Evolutionary conservation across 2,888 invertebrate genomes (phyloP).

Genomic region (Trichogramma evanescens): DNA sequence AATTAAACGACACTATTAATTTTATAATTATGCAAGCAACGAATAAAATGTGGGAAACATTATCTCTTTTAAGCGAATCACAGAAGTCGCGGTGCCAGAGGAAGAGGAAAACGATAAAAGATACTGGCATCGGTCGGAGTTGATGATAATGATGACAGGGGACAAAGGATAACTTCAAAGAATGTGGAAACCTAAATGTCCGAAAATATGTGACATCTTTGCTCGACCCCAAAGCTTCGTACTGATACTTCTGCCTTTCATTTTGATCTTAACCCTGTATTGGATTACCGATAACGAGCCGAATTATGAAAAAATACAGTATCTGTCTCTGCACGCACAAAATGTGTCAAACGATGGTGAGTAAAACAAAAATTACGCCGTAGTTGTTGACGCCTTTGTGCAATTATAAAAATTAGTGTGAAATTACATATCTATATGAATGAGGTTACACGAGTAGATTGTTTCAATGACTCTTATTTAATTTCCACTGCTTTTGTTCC

Average conservation of each 20-base stretch:
- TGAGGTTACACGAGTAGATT: not conserved
- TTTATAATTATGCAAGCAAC: too few relatives aligned
- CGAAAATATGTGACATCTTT: constrained; percentile 30
- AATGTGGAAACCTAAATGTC: constrained; percentile 26
- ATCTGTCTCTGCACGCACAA: constrained; percentile 17
- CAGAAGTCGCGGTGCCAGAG: constrained; percentile 5
- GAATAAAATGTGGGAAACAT: too few relatives aligned
- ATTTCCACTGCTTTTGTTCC: not conserved
- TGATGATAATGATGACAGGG: constrained; percentile 14
- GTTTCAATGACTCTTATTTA: not conserved
- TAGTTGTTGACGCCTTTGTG: too few relatives aligned
- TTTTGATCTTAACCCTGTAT: constrained; percentile 35
- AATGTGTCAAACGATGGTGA: constrained; percentile 21
- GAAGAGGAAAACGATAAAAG: constrained; percentile 1
- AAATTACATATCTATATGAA: too few relatives aligned
- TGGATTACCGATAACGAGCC: constrained; percentile 28
- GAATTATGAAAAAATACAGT: constrained; percentile 29
- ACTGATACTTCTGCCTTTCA: constrained; percentile 33
- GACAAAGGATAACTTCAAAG: not conserved
- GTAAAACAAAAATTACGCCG: not conserved
- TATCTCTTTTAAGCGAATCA: too few relatives aligned
- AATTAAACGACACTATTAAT: too few relatives aligned
- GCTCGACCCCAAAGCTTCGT: constrained; percentile 33
- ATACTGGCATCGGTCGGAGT: constrained; percentile 8
- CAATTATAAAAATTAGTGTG: too few relatives aligned